Base-by-base conservation (phyloP, 2,113 vertebrate species). In the Tupaia tana region DNA sequence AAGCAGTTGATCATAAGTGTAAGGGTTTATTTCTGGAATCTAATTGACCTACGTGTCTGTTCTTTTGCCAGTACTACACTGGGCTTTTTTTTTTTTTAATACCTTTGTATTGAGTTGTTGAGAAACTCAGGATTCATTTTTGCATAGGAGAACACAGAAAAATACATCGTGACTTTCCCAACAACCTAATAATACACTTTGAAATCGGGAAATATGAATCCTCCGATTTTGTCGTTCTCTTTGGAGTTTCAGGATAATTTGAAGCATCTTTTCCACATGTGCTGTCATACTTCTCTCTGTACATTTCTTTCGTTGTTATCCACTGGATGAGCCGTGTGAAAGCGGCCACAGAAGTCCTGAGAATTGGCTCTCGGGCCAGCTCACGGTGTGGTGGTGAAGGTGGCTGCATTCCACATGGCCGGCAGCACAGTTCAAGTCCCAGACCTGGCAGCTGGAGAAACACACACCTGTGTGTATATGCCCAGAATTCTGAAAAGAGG, bases 21-120 rank as follows among this genome's bases (percentile, higher is more conserved):
- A n/a, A 92, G 54, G 16, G 14, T 69, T 91, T 63, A 66, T 75
- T 95, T 95, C 70, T 91, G 29, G 66, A 52, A 3, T 89, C 56
- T 34, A 22, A 7, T 67, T 59, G 52, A 80, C 18, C 25, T 52
- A 14, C 52, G 11, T 52, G 20, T 83, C n/a, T 52, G 34, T 87
- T 80, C 27, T 75, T 52, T 66, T 56, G 90, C 67, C 27, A 56
- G 63, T 1, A 22, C 69, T 61, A 4, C 22, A 24, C 34, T 59
- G 6, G 43, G 43, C 43, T 43, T 43, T 43, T 43, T 43, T 43
- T 43, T 43, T 43, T 43, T 43, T 43, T 43, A 43, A 43, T 43
- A 43, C 43, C 43, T 43, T 43, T 43, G 43, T 43, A 43, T 43
- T 43, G 43, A 43, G 43, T 43, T 6, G 43, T 43, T 43, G 43